phyloP scores from a whole-genome alignment of 1,140 invertebrate species.

The Drosophila bipectinata region DNA sequence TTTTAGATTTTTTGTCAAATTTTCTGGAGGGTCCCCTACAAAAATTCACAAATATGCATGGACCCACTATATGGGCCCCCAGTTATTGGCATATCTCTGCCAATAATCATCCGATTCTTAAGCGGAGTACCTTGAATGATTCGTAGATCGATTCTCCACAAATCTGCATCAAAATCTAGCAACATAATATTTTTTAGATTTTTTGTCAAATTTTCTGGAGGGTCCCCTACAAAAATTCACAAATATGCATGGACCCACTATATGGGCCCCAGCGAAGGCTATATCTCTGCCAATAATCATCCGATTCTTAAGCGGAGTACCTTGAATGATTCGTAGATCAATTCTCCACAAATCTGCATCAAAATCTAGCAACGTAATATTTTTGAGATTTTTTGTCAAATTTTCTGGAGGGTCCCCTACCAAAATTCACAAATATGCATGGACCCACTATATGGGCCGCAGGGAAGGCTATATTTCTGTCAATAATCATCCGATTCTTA shows the following conservation, averaged over 20 bases:
- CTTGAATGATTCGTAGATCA: background rate
- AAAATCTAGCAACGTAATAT: background rate
- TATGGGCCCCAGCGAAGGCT: background rate
- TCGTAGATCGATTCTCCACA: background rate
- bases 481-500: background rate
- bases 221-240: background rate
- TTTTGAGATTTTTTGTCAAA: background rate
- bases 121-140: background rate
- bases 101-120: background rate
- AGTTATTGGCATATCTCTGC: no score
- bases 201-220: background rate
- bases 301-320: background rate
- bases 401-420: background rate
- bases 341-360: background rate
- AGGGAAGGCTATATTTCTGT: background rate
- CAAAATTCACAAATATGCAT: background rate
- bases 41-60: background rate
- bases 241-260: background rate
- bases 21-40: background rate
- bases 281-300: background rate
- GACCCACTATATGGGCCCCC: background rate
- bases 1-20: background rate
- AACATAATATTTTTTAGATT: background rate
- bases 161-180: background rate
- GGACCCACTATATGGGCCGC: background rate